Evolutionary conservation across 2,113 vertebrate genomes (phyloP).

Genomic region (Hystrix brachyura): DNA sequence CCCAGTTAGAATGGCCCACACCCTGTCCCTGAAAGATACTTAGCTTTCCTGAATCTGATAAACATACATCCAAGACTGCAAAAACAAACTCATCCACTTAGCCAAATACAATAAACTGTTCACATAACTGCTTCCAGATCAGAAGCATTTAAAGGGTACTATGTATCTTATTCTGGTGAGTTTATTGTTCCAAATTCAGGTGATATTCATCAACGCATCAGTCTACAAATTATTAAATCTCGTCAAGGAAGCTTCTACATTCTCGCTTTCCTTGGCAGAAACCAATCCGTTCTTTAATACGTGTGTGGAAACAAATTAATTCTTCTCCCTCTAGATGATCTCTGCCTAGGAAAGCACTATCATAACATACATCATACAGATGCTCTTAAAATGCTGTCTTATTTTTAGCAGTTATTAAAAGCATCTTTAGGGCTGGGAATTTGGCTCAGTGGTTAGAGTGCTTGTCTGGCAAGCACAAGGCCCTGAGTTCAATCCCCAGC

Average conservation of each 20-base stretch:
- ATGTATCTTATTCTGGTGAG: background rate
- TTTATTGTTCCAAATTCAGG: background rate
- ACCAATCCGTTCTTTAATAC: conserved; percentile 62
- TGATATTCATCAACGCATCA: conserved; percentile 42
- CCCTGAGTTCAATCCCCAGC: no score
- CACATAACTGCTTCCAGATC: background rate
- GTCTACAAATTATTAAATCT: conserved; percentile 70
- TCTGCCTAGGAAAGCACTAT: background rate
- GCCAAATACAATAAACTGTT: conserved; percentile 61
- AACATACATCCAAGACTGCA: conserved; percentile 10
- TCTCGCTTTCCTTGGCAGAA: conserved; percentile 65
- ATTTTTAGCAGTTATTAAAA: conserved; percentile 58
- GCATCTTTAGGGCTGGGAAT: background rate
- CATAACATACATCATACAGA: conserved; percentile 28
- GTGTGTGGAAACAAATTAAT: conserved; percentile 63
- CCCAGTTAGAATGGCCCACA: background rate
- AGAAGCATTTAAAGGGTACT: conserved; percentile 30
- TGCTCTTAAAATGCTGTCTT: conserved; percentile 39
- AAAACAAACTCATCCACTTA: background rate
- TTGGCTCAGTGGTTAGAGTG: no score
- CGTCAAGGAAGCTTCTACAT: conserved; percentile 58
- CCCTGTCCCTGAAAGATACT: background rate
- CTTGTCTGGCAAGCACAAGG: no score
- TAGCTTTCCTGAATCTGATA: background rate
- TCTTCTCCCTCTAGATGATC: conserved; percentile 45